These are phyloP conservation scores for Bombus confusus DNA, from an alignment of 1,140 invertebrate genomes.

Conservation along the genomic window DNA sequence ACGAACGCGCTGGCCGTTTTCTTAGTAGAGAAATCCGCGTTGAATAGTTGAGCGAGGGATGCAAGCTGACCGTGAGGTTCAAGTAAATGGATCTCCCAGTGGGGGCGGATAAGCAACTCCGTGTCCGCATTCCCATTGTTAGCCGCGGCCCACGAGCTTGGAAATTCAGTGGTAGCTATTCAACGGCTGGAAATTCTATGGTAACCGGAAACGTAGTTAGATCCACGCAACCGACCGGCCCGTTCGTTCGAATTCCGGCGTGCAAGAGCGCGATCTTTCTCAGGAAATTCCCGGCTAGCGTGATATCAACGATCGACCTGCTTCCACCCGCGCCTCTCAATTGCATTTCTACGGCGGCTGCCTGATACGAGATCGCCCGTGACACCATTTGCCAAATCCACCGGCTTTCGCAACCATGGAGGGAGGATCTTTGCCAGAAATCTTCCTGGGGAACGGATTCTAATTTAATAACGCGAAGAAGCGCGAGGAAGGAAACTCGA, in stretches of 20 bases:
- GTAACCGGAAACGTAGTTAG: not conserved
- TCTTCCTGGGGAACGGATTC: not conserved
- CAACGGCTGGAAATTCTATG: not conserved
- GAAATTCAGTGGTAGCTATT: not conserved
- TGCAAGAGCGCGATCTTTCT: not conserved
- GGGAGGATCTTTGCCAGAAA: not conserved
- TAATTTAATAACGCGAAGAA: slow-evolving; percentile 6
- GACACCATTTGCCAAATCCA: not conserved
- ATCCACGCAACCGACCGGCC: not conserved
- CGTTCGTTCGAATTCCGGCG: not conserved
- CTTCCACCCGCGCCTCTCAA: not conserved
- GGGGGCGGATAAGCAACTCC: not conserved
- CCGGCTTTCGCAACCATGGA: not conserved
- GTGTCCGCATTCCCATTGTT: not conserved
- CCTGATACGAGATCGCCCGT: not conserved
- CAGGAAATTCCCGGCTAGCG: not conserved
- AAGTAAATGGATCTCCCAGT: not conserved
- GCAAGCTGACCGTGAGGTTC: not conserved
- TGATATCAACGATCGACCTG: not conserved
- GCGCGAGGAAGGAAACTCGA: not conserved
- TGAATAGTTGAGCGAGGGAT: not conserved
- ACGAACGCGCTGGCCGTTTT: not conserved
- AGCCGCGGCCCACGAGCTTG: not conserved
- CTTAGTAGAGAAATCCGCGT: not conserved
- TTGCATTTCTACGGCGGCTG: not conserved